Base-by-base conservation (phyloP, 1,140 invertebrate genomes). In the Microplitis mediator region DNA sequence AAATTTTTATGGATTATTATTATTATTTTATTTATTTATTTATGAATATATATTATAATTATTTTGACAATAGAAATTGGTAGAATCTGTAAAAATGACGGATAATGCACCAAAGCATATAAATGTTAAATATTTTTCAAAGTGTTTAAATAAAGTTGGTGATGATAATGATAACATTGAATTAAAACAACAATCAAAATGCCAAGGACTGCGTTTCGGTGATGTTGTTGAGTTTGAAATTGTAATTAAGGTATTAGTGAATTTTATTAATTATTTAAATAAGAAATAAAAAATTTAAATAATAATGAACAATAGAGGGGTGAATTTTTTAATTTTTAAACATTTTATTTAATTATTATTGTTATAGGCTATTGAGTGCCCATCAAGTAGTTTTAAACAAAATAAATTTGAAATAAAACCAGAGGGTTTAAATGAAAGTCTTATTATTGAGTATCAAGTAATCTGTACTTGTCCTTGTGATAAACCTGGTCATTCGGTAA, bases 391-490 rank as follows among this genome's bases (percentile, higher is more conserved):
- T 8, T 84, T 82, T 14, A 88, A 93, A 70, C 93, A 91, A 89
- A 87, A 88, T 81, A 89, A 81, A 13, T 89, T 95, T 71, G 81
- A 90, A 72, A 94, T 95, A 61, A 93, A 93, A 82, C 93, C 93
- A 3, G 90, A 92, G 68, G 94, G 93, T 50, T 86, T 95, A 23
- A 90, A 91, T 67, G 95, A 96, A 81, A 91, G 89, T 79, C 80
- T 96, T 14, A 88, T 82, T 4, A 85, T 96, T 56, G 90, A 94
- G 51, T 77, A 95, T 58, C 89, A 93, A 71, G 88, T 95, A 76
- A 86, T 95, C 32, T 95, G 93, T 78, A 88, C 91, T 63, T 96
- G 95, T 85, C 88, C 89, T 31, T 95, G 93, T 82, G 92, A 91
- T 81, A 80, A 83, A 64, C 83, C 88, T 4, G 90, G 88, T 54